Evolutionary conservation across 2,888 invertebrate genomes (phyloP).

Genomic region (Anodontia alba): DNA sequence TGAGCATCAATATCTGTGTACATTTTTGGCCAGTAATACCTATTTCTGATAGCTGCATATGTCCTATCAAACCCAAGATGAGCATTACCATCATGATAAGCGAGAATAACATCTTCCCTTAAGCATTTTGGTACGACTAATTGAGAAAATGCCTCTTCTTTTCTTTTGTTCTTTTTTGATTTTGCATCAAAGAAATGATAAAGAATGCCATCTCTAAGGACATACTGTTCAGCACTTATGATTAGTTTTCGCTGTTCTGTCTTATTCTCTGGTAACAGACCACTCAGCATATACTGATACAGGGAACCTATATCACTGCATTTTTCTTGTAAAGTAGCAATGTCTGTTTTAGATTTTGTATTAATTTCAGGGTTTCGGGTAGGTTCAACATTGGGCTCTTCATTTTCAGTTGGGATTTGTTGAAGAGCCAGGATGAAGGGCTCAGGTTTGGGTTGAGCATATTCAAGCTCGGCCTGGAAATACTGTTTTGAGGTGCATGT

Average conservation of each 20-base stretch:
- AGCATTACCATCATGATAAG: conserved; percentile 51
- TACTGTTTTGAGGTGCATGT: too few species aligned
- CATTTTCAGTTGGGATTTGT: conserved; percentile 9
- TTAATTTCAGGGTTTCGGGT: background rate
- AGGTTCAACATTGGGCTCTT: background rate
- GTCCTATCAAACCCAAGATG: conserved; percentile 50
- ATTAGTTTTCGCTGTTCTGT: conserved; percentile 22
- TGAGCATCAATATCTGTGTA: conserved; percentile 41
- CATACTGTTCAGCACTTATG: conserved; percentile 30
- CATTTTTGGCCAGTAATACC: conserved; percentile 62
- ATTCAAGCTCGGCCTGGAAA: too few species aligned
- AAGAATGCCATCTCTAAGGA: conserved; percentile 30
- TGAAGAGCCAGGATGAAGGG: background rate
- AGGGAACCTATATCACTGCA: conserved; percentile 31
- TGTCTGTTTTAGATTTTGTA: background rate
- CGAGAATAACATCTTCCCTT: conserved; percentile 39
- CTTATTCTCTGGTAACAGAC: conserved; percentile 30
- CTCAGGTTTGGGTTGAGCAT: too few species aligned
- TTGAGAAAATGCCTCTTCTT: conserved; percentile 14
- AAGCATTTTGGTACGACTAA: conserved; percentile 44
- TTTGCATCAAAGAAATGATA: conserved; percentile 41
- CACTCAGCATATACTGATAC: conserved; percentile 27
- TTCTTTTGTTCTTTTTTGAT: conserved; percentile 21
- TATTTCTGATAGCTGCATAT: conserved; percentile 33
- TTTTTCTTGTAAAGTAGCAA: conserved; percentile 33